These are phyloP conservation scores for Athalia cordata DNA, from an alignment of 2,888 invertebrate genomes.

Conservation along the genomic window DNA sequence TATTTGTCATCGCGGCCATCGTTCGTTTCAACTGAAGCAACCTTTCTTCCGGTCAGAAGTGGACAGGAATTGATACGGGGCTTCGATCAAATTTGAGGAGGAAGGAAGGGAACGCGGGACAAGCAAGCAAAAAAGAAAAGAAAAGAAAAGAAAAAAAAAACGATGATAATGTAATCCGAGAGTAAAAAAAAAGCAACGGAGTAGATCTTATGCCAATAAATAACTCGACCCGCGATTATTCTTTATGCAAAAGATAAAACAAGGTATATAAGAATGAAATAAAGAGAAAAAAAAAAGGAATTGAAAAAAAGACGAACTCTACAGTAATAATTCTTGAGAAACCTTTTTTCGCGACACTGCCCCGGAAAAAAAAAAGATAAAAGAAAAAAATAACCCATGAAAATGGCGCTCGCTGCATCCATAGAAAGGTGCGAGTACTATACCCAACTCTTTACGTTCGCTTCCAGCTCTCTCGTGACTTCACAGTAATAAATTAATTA, in stretches of 20 bases:
- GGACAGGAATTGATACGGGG: slow-evolving; percentile 37
- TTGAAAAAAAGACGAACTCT: too few species aligned
- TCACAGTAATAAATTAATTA: slow-evolving; percentile 42
- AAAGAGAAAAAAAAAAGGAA: too few species aligned
- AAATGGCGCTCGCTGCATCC: slow-evolving; percentile 23
- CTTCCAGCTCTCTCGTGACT: slow-evolving; percentile 37
- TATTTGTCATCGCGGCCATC: slow-evolving; percentile 38
- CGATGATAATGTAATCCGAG: neutral
- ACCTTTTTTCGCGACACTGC: neutral
- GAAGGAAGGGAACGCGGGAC: neutral
- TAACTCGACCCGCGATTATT: too few species aligned
- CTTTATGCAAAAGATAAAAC: too few species aligned
- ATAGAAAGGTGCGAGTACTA: slow-evolving; percentile 25
- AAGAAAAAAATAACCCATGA: neutral
- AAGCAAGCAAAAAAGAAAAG: neutral
- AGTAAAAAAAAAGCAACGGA: neutral
- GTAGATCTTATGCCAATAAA: neutral
- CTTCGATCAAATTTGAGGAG: slow-evolving; percentile 10
- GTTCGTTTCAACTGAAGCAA: slow-evolving; percentile 19
- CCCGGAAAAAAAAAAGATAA: neutral
- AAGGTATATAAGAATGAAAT: too few species aligned
- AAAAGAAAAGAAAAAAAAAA: neutral
- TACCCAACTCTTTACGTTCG: slow-evolving; percentile 49
- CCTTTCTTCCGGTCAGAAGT: slow-evolving; percentile 29
- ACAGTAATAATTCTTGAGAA: too few species aligned